These are phyloP conservation scores for Philereme vetulata DNA, from an alignment of 2,888 invertebrate species.

Conservation along the genomic window DNA sequence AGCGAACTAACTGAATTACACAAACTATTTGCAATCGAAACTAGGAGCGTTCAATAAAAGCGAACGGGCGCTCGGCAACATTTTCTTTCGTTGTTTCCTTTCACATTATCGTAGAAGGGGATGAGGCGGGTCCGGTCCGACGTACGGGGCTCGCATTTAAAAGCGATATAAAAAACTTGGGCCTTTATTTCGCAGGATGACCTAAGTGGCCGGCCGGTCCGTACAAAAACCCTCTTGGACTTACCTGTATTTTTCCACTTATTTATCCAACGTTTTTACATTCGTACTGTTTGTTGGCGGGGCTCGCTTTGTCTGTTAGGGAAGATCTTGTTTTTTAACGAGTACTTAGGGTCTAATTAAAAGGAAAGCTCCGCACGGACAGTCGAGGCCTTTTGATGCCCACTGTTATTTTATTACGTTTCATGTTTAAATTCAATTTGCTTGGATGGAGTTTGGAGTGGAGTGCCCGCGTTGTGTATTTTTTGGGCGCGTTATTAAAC, in stretches of 20 bases:
- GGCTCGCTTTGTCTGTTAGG: conserved; percentile 76
- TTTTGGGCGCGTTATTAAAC: conserved; percentile 64
- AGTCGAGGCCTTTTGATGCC: conserved; percentile 81
- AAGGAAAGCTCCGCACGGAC: conserved; percentile 80
- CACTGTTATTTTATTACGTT: conserved; percentile 81
- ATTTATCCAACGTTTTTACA: conserved; percentile 83
- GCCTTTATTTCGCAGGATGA: conserved; percentile 83
- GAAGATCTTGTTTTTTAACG: conserved; percentile 83
- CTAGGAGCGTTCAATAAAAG: conserved; percentile 77
- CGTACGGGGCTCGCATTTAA: conserved; percentile 81
- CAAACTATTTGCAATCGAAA: conserved; percentile 81
- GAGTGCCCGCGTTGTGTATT: conserved; percentile 61
- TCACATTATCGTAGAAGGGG: conserved; percentile 77
- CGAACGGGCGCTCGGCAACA: conserved; percentile 76
- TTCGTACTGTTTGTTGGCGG: conserved; percentile 79
- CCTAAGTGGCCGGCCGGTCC: conserved; percentile 82
- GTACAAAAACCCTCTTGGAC: conserved; percentile 81
- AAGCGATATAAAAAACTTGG: conserved; percentile 82
- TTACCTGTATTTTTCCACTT: conserved; percentile 84
- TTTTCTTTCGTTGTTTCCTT: conserved; percentile 83
- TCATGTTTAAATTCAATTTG: conserved; percentile 81
- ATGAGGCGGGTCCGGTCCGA: conserved; percentile 69
- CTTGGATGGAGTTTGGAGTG: conserved; percentile 76
- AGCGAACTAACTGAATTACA: conserved; percentile 75
- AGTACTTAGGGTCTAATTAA: conserved; percentile 83